A percentile compares a stretch with the other conserved stretches of the same genome.
These are phyloP conservation scores for Pocillopora damicornis DNA, from an alignment of 64 coral and sea anemone genomes.

Conservation along the genomic window DNA sequence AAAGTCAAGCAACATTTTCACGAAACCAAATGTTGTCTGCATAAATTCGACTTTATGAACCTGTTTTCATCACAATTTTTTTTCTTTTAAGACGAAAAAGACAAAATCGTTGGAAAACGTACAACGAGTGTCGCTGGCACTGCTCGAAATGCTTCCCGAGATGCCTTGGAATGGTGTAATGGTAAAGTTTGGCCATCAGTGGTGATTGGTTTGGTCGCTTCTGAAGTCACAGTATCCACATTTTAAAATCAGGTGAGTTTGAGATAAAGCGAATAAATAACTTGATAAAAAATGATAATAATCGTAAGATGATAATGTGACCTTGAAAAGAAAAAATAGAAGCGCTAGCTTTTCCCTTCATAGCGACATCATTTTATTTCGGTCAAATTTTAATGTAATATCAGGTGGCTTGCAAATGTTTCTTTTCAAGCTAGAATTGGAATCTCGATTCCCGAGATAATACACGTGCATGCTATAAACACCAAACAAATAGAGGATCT, in stretches of 20 bases:
- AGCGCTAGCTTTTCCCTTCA: too few relatives aligned
- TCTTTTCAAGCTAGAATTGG: too few relatives aligned
- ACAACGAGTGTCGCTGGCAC: constrained; percentile 30
- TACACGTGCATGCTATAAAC: too few relatives aligned
- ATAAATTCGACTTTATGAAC: too few relatives aligned
- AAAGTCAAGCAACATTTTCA: too few relatives aligned
- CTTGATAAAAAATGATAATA: too few relatives aligned
- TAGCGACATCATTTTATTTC: too few relatives aligned
- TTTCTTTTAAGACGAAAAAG: background rate
- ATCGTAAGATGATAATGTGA: background rate
- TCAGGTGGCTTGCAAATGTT: background rate
- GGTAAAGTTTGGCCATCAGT: constrained; percentile 52
- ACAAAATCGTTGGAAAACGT: constrained; percentile 11
- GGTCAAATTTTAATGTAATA: too few relatives aligned
- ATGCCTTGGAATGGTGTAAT: constrained; percentile 59
- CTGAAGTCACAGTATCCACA: constrained; percentile 53
- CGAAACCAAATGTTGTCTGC: too few relatives aligned
- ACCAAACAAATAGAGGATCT: too few relatives aligned
- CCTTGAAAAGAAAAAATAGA: background rate
- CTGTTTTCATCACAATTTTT: too few relatives aligned
- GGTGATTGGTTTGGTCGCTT: constrained; percentile 30
- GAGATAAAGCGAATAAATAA: background rate
- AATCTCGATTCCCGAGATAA: too few relatives aligned
- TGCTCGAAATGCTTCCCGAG: constrained; percentile 16
- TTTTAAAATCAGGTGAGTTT: constrained; percentile 61